Base-by-base conservation (phyloP, 2,797 vertebrate species). In the Enteromius fasciolatus region DNA sequence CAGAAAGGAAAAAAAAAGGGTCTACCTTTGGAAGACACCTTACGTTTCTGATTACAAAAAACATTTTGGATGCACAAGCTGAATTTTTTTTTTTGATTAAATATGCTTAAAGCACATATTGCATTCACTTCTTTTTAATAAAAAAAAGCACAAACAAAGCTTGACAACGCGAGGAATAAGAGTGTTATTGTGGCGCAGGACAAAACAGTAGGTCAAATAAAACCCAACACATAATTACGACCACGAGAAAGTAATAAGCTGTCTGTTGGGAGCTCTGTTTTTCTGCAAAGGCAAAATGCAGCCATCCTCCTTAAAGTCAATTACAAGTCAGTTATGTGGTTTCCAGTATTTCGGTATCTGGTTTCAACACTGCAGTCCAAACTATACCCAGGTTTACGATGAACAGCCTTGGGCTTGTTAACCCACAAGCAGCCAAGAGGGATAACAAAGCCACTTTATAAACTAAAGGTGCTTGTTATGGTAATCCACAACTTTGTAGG, bases 171-270 rank as follows among this genome's bases (percentile, higher is more conserved):
- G 28, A 74, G 54, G 78, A 74, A 82, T 76, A 69, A 66, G 61
- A 64, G 46, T 0, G 46, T 31, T 68, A 81, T 33, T 79, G 83
- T 78, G 74, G 74, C 17, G 3, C 63, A 41, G 69, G 61, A 76
- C 82, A 83, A 84, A 80, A 84, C 83, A 69, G 80, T 78, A 81
- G 84, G 87, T 88, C 86, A 82, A 84, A 84, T 81, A 84, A 81
- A 83, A 87, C 70, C 20, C 41, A 86, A 81, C 67, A 57, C 75
- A 78, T 83, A 85, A 84, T 74, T 84, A 87, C 67, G 72, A 83
- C 68, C 84, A 82, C 76, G 86, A 80, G 80, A 84, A 85, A 84
- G 85, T 76, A 84, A 82, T 80, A 78, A 84, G 83, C 80, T 54
- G 64, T 76, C 83, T 82, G 87, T 50, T 86, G 64, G 63, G 82